A percentile compares a stretch with the other conserved stretches of the same genome.
These are phyloP conservation scores for Micropoecilia bifurca DNA, from an alignment of 2,797 vertebrate genomes.

Conservation along the genomic window DNA sequence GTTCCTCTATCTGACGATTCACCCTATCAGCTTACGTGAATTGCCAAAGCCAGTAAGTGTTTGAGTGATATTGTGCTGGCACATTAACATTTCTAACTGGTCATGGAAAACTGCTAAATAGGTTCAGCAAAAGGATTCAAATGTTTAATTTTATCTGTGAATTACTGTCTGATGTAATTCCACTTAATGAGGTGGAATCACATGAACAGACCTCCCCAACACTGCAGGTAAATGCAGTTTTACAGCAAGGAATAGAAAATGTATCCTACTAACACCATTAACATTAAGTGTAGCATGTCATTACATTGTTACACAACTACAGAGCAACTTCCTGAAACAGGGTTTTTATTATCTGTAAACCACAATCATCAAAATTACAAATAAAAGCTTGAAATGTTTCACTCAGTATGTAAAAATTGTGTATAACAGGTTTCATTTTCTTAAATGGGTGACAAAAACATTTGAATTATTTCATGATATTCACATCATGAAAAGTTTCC, in stretches of 20 bases:
- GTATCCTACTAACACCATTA: not conserved
- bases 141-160: not conserved
- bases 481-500: not conserved
- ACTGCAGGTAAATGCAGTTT: not conserved
- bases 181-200: not conserved
- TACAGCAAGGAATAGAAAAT: not conserved
- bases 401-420: not conserved
- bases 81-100: slow-evolving; percentile 19
- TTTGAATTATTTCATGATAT: not conserved
- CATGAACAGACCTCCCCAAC: not conserved
- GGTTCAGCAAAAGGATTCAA: not conserved
- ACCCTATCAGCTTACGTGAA: slow-evolving; percentile 42
- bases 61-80: slow-evolving; percentile 6
- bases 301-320: not conserved
- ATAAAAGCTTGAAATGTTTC: not conserved
- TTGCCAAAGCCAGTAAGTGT: slow-evolving; percentile 36
- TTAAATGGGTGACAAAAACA: not conserved
- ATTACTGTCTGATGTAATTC: not conserved
- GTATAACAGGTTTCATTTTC: not conserved
- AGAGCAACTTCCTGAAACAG: not conserved
- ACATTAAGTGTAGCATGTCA: not conserved
- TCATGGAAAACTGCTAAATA: slow-evolving; percentile 15
- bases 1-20: slow-evolving; percentile 46
- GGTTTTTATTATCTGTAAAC: not conserved
- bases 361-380: not conserved